Percentiles rank a stretch among this genome's conserved stretches.
phyloP scores from a whole-genome alignment of 30 jellyfish, hydroid and myxozoan species.

The Cassiopea xamachana region DNA sequence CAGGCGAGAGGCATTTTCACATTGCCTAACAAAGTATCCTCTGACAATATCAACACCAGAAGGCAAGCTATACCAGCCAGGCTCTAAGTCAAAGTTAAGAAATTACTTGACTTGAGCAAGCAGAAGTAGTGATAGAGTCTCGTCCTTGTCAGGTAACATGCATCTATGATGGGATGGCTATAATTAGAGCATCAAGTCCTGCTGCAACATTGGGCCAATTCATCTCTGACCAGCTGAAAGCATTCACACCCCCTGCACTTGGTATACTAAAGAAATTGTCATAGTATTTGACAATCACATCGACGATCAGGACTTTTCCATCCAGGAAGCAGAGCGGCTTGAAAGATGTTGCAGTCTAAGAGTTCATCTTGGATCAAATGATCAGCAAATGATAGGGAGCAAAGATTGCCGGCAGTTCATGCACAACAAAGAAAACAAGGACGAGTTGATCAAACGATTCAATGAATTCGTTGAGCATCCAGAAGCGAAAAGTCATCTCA shows the following conservation, averaged over 20 bases:
- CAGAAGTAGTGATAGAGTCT: slow-evolving; percentile 51
- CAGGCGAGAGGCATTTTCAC: slow-evolving; percentile 71
- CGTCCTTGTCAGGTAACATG: slow-evolving; percentile 46
- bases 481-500: slow-evolving; percentile 58
- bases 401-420: slow-evolving; percentile 44
- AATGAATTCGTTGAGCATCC: slow-evolving; percentile 61
- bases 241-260: slow-evolving; percentile 61
- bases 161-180: slow-evolving; percentile 67
- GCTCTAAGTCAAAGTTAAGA: slow-evolving; percentile 50
- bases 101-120: slow-evolving; percentile 40
- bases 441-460: slow-evolving; percentile 61
- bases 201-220: slow-evolving; percentile 65
- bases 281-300: slow-evolving; percentile 63
- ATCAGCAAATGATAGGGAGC: slow-evolving; percentile 45
- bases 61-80: slow-evolving; percentile 56
- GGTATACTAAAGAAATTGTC: slow-evolving; percentile 50
- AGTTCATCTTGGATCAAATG: slow-evolving; percentile 67
- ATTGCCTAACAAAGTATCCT: slow-evolving; percentile 67
- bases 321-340: slow-evolving; percentile 48
- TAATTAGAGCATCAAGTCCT: slow-evolving; percentile 60
- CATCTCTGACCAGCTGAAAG: slow-evolving; percentile 69
- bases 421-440: slow-evolving; percentile 66
- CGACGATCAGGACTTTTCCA: slow-evolving; percentile 58
- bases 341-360: slow-evolving; percentile 75
- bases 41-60: slow-evolving; percentile 71